Conservation (phyloP, 2,797 vertebrate species). For the Myotis vivesi region DNA sequence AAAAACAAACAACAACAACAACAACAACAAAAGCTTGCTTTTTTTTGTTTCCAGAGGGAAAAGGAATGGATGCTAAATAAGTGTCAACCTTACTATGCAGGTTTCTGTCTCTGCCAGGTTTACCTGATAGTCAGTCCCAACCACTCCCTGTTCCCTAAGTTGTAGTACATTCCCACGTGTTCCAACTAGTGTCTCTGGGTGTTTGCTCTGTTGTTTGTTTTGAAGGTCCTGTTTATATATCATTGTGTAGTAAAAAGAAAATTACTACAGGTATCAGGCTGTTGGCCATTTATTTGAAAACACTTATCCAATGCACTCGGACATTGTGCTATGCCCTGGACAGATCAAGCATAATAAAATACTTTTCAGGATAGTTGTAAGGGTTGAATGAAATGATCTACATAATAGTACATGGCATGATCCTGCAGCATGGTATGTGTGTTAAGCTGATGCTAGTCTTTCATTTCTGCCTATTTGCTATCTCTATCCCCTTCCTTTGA, state of each 20-base stretch:
- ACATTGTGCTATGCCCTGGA: background rate
- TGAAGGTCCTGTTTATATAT: background rate
- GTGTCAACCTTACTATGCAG: background rate
- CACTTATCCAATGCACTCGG: background rate
- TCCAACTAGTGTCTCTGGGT: background rate
- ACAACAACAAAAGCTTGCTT: too few species aligned
- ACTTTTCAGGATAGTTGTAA: background rate
- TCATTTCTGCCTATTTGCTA: background rate
- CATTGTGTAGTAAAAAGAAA: background rate
- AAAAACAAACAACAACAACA: background rate
- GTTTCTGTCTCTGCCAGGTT: background rate
- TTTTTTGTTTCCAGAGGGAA: background rate
- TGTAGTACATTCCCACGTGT: background rate
- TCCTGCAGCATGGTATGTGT: background rate
- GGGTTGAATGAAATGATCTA: background rate
- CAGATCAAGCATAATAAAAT: background rate
- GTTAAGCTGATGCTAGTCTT: background rate
- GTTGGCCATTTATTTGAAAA: background rate
- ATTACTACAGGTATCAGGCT: background rate
- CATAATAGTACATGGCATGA: background rate
- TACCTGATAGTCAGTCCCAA: background rate
- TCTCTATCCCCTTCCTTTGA: background rate
- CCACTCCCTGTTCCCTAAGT: background rate
- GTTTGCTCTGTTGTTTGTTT: background rate
- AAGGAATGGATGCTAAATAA: background rate